These are phyloP conservation scores for Knipowitschia caucasica DNA, from an alignment of 2,797 vertebrate genomes.

Conservation along the genomic window DNA sequence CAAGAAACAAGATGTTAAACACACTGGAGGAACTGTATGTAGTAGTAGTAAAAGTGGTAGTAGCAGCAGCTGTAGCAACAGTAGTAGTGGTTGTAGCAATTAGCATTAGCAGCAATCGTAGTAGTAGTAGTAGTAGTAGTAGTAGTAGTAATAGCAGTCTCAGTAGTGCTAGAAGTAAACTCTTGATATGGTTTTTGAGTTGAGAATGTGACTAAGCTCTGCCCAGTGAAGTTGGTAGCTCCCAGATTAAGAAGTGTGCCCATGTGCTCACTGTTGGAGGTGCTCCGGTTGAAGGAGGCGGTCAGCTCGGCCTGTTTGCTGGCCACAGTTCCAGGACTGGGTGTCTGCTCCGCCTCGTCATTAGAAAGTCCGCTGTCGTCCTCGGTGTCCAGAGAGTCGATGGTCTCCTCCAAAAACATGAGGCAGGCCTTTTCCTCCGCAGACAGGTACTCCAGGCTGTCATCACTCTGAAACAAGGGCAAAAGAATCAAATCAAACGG, in stretches of 20 bases:
- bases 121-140: too few relatives aligned
- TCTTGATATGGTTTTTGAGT: too few relatives aligned
- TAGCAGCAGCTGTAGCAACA: too few relatives aligned
- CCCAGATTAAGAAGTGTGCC: too few relatives aligned
- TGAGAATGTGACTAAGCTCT: too few relatives aligned
- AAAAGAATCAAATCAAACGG: background rate
- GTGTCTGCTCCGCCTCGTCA: slow-evolving; percentile 66
- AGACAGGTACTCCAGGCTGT: slow-evolving; percentile 85
- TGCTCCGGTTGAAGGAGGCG: slow-evolving; percentile 54
- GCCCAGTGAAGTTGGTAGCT: too few relatives aligned
- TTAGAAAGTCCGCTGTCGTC: slow-evolving; percentile 82
- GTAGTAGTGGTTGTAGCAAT: too few relatives aligned
- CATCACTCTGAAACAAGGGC: slow-evolving; percentile 80
- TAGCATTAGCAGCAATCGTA: too few relatives aligned
- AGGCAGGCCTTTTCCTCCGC: slow-evolving; percentile 91
- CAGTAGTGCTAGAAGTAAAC: too few relatives aligned
- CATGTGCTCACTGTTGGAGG: slow-evolving; percentile 48
- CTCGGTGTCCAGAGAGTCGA: slow-evolving; percentile 86
- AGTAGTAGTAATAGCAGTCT: too few relatives aligned
- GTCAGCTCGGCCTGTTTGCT: slow-evolving; percentile 65
- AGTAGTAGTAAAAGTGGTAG: too few relatives aligned
- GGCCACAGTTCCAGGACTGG: slow-evolving; percentile 43
- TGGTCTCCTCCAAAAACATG: slow-evolving; percentile 92
- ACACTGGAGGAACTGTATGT: too few relatives aligned
- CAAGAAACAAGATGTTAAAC: slow-evolving; percentile 3